These are phyloP conservation scores for Fringilla coelebs DNA, from an alignment of 2,797 vertebrate species.

Conservation along the genomic window DNA sequence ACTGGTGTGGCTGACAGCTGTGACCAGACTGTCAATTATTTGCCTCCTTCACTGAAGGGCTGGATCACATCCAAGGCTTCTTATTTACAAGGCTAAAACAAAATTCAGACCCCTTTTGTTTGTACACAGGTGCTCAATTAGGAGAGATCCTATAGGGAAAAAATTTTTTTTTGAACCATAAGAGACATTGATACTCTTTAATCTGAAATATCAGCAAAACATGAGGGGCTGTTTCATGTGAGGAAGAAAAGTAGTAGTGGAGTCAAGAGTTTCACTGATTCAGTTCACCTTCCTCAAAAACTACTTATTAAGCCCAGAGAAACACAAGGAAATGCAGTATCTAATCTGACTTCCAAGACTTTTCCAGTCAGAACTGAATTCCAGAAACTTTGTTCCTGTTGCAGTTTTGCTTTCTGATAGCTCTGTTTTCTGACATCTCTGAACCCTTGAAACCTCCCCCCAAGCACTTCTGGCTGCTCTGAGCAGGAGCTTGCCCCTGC, in stretches of 20 bases:
- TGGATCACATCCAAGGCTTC: neutral
- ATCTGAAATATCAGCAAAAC: neutral
- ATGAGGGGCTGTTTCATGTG: neutral
- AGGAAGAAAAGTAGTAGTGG: neutral
- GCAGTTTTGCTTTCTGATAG: neutral
- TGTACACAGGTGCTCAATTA: conserved; percentile 11
- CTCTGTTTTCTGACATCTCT: neutral
- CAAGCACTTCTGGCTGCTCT: neutral
- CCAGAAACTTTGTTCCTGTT: neutral
- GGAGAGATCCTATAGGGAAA: neutral
- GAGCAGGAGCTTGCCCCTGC: neutral
- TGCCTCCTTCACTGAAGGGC: neutral
- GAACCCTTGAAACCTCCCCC: neutral
- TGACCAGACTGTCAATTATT: neutral
- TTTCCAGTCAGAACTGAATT: neutral
- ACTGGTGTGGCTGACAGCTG: neutral
- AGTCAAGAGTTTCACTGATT: neutral
- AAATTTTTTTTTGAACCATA: neutral
- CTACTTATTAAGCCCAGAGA: neutral
- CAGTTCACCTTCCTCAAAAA: neutral
- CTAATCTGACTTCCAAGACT: neutral
- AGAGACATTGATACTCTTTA: neutral
- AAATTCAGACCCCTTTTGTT: neutral
- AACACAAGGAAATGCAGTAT: neutral
- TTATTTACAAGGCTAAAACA: conserved; percentile 15